Base-by-base conservation (phyloP, 2,113 vertebrate species). In the Heloderma charlesbogerti region DNA sequence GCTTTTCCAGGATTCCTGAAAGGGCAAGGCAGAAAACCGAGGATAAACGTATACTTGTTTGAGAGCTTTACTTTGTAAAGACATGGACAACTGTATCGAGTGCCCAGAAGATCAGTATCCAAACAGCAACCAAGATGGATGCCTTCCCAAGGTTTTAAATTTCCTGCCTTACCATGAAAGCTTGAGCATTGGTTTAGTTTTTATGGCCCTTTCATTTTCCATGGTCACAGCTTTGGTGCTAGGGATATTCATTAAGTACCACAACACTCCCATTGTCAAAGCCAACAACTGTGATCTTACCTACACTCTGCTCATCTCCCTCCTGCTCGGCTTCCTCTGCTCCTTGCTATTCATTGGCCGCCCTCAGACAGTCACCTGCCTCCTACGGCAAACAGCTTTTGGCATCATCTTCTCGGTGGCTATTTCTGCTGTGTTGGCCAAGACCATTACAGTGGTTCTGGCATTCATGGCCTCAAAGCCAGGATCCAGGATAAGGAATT, bases 341-440 rank as follows among this genome's bases (percentile, higher is more conserved):
- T 34, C 85, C 22, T 75, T 87, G 20, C 85, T 87, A 16, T 87
- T 87, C 71, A 87, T 87, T 87, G 85, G 85, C 12, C n/a, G 13
- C 1, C 85, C 85, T 74, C 71, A 87, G 10, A n/a, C 13, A 75
- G 45, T 40, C 37, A 87, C 37, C n/a, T 87, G 85, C n/a, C 71
- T 87, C 13, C 54, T 87, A 5, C n/a, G 71, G 51, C 85, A 87
- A 40, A 75, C 31, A 6, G 37, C 85, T 57, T 87, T 87, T 75
- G 51, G 71, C 22, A 29, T 60, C 51, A 60, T 87, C 71, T 87
- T 87, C 85, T 75, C 85, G 1, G n/a, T 87, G n/a, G 85, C 85
- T 60, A 72, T 87, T 87, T 87, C 85, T 87, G 40, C 85, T 75
- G 85, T 87, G 34, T 37, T 87, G 71, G 85, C 85, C 75, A 87